Evolutionary conservation across 1,140 invertebrate genomes (phyloP).

Genomic region (Aphaenogaster floridana): DNA sequence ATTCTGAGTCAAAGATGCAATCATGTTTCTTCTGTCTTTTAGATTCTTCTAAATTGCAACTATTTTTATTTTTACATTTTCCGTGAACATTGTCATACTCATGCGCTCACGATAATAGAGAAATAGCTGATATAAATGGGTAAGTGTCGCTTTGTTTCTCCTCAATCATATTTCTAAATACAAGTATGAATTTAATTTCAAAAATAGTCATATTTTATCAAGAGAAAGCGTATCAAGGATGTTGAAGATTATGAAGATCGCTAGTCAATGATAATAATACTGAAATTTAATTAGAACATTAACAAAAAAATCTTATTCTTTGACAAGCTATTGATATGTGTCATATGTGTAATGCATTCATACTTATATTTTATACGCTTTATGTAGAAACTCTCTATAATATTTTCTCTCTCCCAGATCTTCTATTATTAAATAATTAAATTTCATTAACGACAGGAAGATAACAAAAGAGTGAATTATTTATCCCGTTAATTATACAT

Average conservation of each 20-base stretch:
- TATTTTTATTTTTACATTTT: conserved; percentile 6
- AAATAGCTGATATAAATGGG: background rate
- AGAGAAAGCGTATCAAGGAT: background rate
- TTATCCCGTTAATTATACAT: background rate
- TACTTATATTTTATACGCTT: background rate
- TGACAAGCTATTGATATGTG: background rate
- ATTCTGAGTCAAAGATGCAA: background rate
- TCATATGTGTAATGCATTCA: background rate
- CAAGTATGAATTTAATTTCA: background rate
- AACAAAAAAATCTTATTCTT: background rate
- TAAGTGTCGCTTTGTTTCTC: background rate
- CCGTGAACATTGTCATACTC: background rate
- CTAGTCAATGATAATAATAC: background rate
- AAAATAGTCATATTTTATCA: background rate
- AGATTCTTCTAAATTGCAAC: background rate
- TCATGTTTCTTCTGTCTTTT: background rate
- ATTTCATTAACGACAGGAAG: background rate
- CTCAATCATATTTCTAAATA: background rate
- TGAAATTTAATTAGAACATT: background rate
- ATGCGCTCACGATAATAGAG: background rate
- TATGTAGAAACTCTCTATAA: background rate
- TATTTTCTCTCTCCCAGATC: background rate
- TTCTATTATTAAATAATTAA: background rate
- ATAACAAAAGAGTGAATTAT: background rate
- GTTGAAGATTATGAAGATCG: background rate